Evolutionary conservation across 1,140 invertebrate genomes (phyloP), one percentile per base, ranked within the genome.

Genomic region (Polyergus mexicanus): DNA sequence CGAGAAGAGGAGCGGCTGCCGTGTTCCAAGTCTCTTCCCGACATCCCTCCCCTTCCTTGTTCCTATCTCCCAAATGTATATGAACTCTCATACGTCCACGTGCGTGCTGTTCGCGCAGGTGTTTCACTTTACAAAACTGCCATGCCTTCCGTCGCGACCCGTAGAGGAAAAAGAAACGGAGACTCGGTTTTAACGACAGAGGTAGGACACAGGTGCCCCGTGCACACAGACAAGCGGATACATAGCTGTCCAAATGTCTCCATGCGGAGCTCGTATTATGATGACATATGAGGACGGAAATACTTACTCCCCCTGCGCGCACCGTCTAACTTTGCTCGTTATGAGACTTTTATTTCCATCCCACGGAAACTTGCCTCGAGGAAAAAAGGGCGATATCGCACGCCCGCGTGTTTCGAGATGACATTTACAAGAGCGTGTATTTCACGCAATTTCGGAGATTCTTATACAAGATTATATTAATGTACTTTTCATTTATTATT

Each of bases 171-270:
- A 85, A 87, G 74, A 28, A 41, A 51, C 81, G 51, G 22, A 19
- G 41, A 56, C 10, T n/a, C 66, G 66, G 25, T 66, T 81, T 81
- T 71, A 25, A 25, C 41, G 54, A 16, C 3, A 22, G 32, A 81
- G 51, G 68, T 65, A 58, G n/a, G 71, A 72, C 72, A 72, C 86
- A 87, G 86, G 86, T 87, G 86, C 47, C 58, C 47, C 47, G 13
- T n/a, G 38, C 47, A 41, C 4, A 74, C 78, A 84, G 86, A 75
- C 66, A 84, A 65, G n/a, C 65, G 72, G 65, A 72, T 62, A 76
- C 85, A 54, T 69, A 84, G 71, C 81, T 87, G 86, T 87, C 81
- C 63, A 68, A 85, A 84, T 75, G 80, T 86, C 85, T 86, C 62
- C 62, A 65, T 54, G 74, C 72, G 71, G 72, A 77, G 78, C 78